These are phyloP conservation scores for Tiliqua scincoides DNA, from an alignment of 2,113 vertebrate genomes.

Conservation along the genomic window DNA sequence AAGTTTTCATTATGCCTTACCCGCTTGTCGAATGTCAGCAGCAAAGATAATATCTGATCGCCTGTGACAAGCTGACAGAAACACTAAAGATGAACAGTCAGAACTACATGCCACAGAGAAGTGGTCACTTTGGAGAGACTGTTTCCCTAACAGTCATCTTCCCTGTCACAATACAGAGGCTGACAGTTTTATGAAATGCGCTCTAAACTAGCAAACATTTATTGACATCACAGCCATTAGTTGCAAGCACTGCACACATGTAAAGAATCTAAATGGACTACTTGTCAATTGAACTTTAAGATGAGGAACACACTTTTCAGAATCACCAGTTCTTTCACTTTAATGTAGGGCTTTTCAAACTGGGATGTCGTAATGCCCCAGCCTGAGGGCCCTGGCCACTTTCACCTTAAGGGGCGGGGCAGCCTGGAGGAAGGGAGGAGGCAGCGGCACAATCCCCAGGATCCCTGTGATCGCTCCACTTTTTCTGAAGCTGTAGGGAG, in stretches of 20 bases:
- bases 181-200: conserved; percentile 12
- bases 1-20: conserved; percentile 23
- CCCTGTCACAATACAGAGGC: not conserved
- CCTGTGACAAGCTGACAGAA: conserved; percentile 25
- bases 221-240: conserved; percentile 16
- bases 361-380: no score
- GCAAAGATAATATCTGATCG: conserved; percentile 35
- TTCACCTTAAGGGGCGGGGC: no score
- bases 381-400: no score
- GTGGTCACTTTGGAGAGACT: not conserved
- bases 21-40: conserved; percentile 21
- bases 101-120: fast-evolving
- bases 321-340: conserved; percentile 11
- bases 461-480: no score
- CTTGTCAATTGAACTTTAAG: conserved; percentile 11
- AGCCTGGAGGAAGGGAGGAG: no score
- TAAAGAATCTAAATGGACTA: not conserved
- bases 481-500: no score
- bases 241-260: conserved; percentile 1
- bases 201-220: not conserved
- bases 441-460: no score
- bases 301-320: not conserved
- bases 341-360: not conserved
- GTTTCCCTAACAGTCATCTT: not conserved
- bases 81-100: not conserved